A percentile compares a stretch with the other conserved stretches of the same genome.
phyloP scores from a whole-genome alignment of 2,113 vertebrate species.

The Thamnophis sirtalis region DNA sequence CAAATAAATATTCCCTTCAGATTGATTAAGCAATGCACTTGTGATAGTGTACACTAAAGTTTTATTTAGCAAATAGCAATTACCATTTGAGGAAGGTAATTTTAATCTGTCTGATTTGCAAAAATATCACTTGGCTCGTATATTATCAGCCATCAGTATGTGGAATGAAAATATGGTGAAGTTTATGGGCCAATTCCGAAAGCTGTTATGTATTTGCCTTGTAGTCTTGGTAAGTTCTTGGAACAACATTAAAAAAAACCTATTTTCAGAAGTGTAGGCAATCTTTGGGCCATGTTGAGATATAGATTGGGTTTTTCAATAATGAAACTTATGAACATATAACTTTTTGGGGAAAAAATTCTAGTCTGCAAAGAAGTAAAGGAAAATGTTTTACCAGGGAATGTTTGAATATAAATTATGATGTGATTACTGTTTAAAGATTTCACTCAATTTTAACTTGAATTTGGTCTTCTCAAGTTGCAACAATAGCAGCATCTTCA shows the following conservation, averaged over 20 bases:
- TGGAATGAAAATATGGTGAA: neutral
- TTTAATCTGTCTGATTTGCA: neutral
- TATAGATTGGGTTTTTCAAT: neutral
- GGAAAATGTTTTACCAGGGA: neutral
- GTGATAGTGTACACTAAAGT: neutral
- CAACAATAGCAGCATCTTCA: neutral
- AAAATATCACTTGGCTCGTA: neutral
- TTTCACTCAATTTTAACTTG: neutral
- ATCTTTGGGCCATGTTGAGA: neutral
- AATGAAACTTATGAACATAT: neutral
- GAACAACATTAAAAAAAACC: neutral
- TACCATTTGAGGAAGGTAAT: neutral
- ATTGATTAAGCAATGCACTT: neutral
- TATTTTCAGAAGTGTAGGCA: neutral
- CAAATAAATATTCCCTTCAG: neutral
- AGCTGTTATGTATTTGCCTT: neutral
- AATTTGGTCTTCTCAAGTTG: neutral
- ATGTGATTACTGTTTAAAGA: neutral
- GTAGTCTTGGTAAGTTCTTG: neutral
- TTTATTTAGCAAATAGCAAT: neutral
- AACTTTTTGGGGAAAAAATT: neutral
- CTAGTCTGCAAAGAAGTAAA: neutral
- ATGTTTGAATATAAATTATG: neutral
- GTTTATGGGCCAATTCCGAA: neutral
- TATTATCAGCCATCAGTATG: neutral